phyloP scores from a whole-genome alignment of 2,888 invertebrate genomes.

The Zaprionus bogoriensis region DNA sequence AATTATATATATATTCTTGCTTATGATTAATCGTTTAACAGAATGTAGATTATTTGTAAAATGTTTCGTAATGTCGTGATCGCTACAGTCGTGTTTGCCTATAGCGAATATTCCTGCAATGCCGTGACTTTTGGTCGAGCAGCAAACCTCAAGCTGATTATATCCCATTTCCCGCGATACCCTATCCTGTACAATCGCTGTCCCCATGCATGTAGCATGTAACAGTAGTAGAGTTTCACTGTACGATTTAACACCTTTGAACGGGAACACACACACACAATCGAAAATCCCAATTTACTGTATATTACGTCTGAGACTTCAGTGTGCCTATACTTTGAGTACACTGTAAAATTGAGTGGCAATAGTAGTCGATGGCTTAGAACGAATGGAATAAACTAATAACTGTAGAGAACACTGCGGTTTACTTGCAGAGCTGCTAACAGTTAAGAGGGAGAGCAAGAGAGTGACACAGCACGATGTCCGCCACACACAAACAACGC shows the following conservation, averaged over 20 bases:
- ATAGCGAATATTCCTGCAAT: not conserved
- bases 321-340: too few species aligned
- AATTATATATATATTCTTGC: not conserved
- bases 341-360: too few species aligned
- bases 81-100: not conserved
- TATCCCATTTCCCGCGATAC: not conserved
- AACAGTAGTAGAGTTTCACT: too few species aligned
- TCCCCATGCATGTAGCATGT: too few species aligned
- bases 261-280: too few species aligned
- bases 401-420: not conserved
- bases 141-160: too few species aligned
- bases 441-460: not conserved
- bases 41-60: not conserved
- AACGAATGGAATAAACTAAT: not conserved
- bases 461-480: conserved; percentile 84
- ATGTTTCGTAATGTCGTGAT: not conserved
- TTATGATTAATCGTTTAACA: not conserved
- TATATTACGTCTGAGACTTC: too few species aligned
- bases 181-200: too few species aligned
- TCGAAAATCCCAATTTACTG: too few species aligned
- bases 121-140: too few species aligned
- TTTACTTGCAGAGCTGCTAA: conserved; percentile 16
- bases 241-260: too few species aligned
- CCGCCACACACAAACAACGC: conserved; percentile 92
- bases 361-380: not conserved